These are phyloP conservation scores for Congeria kusceri DNA, from an alignment of 2,888 invertebrate genomes.

Conservation along the genomic window DNA sequence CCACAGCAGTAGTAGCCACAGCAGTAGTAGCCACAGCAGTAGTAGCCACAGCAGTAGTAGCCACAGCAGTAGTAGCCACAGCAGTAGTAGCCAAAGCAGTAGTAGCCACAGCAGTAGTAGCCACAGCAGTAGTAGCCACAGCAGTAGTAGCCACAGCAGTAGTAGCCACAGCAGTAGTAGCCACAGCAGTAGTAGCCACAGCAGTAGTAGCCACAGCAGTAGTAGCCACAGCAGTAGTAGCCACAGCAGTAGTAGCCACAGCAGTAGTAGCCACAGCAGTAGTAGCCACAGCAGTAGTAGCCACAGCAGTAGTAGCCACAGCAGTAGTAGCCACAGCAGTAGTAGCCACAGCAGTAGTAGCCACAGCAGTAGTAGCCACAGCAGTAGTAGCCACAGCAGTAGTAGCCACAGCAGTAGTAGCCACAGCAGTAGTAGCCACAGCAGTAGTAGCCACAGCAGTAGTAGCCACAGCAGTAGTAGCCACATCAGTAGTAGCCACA, in stretches of 20 bases:
- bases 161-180: not conserved
- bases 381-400: not conserved
- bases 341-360: not conserved
- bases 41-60: not conserved
- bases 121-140: not conserved
- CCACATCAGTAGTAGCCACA: too few species aligned
- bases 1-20: too few species aligned
- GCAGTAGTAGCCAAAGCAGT: not conserved
- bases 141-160: not conserved
- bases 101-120: not conserved
- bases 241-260: not conserved
- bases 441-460: not conserved
- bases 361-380: not conserved
- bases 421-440: not conserved
- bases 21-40: not conserved
- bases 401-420: not conserved
- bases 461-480: not conserved
- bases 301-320: not conserved
- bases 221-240: not conserved
- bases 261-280: constrained; percentile 1
- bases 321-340: not conserved
- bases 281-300: not conserved
- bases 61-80: not conserved
- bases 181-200: not conserved
- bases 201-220: not conserved